phyloP scores from a whole-genome alignment of 2,113 vertebrate species.

The rabbit (Oryctolagus cuniculus) region DNA sequence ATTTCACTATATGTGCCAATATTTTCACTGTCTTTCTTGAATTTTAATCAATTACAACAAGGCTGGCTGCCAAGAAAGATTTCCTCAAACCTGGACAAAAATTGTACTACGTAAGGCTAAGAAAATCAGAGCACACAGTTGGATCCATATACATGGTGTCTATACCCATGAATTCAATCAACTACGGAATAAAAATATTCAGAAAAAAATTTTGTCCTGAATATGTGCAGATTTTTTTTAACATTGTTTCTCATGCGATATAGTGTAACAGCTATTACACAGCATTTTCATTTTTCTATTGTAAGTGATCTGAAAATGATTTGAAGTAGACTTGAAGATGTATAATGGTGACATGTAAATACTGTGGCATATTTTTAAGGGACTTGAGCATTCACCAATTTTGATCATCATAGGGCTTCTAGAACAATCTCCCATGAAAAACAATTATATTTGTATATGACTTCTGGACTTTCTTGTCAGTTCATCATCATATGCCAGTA shows the following conservation, averaged over 20 bases:
- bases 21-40: background rate
- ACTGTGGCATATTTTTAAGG: background rate
- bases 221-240: background rate
- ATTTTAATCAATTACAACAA: background rate
- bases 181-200: background rate
- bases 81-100: constrained; percentile 23
- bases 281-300: background rate
- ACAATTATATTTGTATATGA: background rate
- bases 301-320: background rate
- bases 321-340: background rate
- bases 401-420: background rate
- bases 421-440: background rate
- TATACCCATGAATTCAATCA: background rate
- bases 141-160: background rate
- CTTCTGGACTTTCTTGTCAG: background rate
- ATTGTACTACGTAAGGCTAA: background rate
- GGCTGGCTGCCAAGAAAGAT: background rate
- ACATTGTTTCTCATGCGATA: background rate
- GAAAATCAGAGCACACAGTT: background rate
- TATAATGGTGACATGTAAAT: background rate
- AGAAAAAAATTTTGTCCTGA: background rate
- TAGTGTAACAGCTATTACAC: background rate
- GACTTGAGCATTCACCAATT: background rate
- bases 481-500: background rate
- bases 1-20: background rate